Conservation (phyloP, 2,113 vertebrate genomes). For the Gnathonemus echidnorhynchus region DNA sequence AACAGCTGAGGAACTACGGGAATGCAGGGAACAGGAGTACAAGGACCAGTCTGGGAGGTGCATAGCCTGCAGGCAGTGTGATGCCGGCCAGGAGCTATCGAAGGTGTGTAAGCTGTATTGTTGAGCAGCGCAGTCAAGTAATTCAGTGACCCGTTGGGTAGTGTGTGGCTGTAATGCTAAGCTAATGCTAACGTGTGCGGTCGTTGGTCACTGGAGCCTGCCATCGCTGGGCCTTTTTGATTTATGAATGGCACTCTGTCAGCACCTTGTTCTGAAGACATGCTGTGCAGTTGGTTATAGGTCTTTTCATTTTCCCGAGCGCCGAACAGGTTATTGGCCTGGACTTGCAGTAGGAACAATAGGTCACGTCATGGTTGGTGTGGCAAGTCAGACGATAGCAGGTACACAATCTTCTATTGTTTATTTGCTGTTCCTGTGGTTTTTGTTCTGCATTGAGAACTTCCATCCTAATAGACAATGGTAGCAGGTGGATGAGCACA, state of each 20-base stretch:
- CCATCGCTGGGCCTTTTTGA: background rate
- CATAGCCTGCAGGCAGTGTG: constrained; percentile 79
- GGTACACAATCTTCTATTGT: background rate
- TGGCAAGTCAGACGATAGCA: background rate
- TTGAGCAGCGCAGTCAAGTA: background rate
- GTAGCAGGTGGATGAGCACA: background rate
- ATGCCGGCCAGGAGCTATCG: constrained; percentile 91
- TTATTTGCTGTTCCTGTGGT: background rate
- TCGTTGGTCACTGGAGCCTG: background rate
- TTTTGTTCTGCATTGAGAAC: background rate
- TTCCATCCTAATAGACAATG: background rate
- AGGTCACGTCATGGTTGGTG: background rate
- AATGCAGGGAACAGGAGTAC: constrained; percentile 89
- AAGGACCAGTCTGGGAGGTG: constrained; percentile 76
- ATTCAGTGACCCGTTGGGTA: background rate
- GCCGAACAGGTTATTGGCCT: background rate
- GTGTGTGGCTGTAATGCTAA: background rate
- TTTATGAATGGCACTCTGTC: background rate
- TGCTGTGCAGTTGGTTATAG: background rate
- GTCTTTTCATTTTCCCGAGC: background rate
- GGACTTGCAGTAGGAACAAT: background rate
- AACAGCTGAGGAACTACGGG: constrained; percentile 73
- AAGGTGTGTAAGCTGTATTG: constrained; percentile 64
- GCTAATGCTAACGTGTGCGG: background rate
- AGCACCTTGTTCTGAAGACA: background rate